Percentiles rank a stretch among this genome's conserved stretches.
Evolutionary conservation across 2,888 invertebrate species (phyloP).

Genomic region (Chloroclysta siterata): DNA sequence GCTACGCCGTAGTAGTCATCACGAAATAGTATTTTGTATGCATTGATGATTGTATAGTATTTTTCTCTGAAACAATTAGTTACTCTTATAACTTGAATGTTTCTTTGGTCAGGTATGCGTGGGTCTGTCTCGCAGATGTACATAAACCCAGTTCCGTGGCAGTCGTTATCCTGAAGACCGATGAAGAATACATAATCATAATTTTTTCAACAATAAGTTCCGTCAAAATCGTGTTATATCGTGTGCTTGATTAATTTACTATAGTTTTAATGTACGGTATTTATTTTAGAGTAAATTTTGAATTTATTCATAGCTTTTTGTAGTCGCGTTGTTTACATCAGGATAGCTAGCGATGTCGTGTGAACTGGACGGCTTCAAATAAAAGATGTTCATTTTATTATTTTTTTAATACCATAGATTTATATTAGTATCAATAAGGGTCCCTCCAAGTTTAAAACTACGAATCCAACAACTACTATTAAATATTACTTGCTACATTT

Average conservation of each 20-base stretch:
- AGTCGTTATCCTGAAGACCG: constrained; percentile 64
- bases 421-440: constrained; percentile 56
- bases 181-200: constrained; percentile 9
- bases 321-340: constrained; percentile 49
- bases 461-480: constrained; percentile 43
- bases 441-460: constrained; percentile 63
- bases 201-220: constrained; percentile 25
- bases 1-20: neutral
- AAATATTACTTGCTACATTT: constrained; percentile 32
- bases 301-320: constrained; percentile 41
- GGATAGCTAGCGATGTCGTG: constrained; percentile 39
- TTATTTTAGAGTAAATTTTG: constrained; percentile 55
- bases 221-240: constrained; percentile 42
- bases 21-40: too few species aligned
- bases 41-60: too few species aligned
- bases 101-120: constrained; percentile 82
- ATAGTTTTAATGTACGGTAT: constrained; percentile 46
- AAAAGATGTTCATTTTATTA: constrained; percentile 46
- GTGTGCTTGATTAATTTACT: constrained; percentile 32
- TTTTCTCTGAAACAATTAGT: too few species aligned
- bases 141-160: constrained; percentile 88
- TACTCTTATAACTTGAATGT: neutral
- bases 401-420: constrained; percentile 44
- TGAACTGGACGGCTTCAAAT: constrained; percentile 51
- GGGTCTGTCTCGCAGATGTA: constrained; percentile 87